Percentiles rank a stretch among this genome's conserved stretches.
Conservation (phyloP, 2,113 vertebrate genomes). For the Microcebus jonahi region DNA sequence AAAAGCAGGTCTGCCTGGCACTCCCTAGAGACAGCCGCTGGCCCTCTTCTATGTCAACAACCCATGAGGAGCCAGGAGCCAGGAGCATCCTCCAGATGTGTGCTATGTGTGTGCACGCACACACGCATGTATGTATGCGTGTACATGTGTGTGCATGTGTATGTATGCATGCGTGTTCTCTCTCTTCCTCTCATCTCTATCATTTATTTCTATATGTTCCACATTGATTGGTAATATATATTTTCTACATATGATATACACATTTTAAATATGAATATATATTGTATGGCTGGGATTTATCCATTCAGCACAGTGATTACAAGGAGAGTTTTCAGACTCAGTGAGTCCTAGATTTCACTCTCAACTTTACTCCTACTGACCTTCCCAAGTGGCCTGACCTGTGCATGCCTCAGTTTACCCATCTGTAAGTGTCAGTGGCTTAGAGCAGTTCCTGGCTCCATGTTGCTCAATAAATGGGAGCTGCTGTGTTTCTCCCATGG, state of each 20-base stretch:
- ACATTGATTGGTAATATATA: too few species aligned
- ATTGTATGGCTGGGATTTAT: too few species aligned
- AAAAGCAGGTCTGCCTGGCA: too few species aligned
- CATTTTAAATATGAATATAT: rapidly evolving
- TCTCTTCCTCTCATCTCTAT: not conserved
- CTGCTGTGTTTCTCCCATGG: not conserved
- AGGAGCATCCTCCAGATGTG: rapidly evolving
- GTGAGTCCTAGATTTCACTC: not conserved
- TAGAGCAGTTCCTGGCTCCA: not conserved
- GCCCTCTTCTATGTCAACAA: not conserved
- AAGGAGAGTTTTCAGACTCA: not conserved
- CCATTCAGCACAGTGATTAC: not conserved
- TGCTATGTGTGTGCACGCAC: too few species aligned
- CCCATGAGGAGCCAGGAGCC: not conserved
- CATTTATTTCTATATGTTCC: not conserved
- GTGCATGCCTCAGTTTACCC: not conserved
- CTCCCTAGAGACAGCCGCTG: not conserved
- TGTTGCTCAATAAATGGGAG: not conserved
- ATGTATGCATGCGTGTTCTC: not conserved
- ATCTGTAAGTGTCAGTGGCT: not conserved
- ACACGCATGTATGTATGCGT: not conserved
- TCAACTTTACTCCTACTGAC: not conserved
- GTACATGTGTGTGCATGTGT: too few species aligned
- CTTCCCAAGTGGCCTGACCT: too few species aligned
- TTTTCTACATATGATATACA: not conserved